Conservation (phyloP, 2,797 vertebrate species). For the Hirundo rustica region DNA sequence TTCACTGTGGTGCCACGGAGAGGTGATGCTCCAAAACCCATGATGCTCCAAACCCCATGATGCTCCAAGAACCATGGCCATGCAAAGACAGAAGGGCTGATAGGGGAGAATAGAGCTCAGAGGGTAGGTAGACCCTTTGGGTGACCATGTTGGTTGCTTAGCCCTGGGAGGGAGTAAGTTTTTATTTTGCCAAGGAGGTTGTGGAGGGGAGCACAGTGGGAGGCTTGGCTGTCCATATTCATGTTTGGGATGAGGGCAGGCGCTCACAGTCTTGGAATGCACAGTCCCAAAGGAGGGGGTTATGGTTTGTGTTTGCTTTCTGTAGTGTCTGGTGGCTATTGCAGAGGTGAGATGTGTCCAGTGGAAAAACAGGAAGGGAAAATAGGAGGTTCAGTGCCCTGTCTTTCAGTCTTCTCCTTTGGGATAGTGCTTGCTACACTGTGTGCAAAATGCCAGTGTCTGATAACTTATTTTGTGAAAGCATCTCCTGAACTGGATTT, state of each 20-base stretch:
- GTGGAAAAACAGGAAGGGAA: not conserved
- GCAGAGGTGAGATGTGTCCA: not conserved
- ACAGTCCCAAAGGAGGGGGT: fast-evolving
- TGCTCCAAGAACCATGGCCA: not conserved
- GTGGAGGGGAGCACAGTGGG: not conserved
- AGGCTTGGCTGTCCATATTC: not conserved
- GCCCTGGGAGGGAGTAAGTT: not conserved
- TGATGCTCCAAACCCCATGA: not conserved
- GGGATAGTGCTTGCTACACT: not conserved
- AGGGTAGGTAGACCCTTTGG: not conserved
- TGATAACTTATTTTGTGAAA: not conserved
- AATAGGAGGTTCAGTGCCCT: not conserved
- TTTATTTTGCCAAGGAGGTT: not conserved
- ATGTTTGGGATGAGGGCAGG: not conserved
- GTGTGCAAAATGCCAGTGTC: fast-evolving
- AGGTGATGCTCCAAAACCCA: not conserved
- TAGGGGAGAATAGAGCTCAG: not conserved
- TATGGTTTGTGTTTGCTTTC: not conserved
- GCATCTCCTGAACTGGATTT: not conserved
- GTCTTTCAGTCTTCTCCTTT: not conserved
- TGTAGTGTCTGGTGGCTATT: not conserved
- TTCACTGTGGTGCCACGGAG: not conserved
- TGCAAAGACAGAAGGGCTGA: not conserved
- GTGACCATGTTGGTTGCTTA: not conserved
- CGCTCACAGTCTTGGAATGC: not conserved